Conservation (phyloP, 2,888 invertebrate genomes). For the Pharmacophagus antenor region DNA sequence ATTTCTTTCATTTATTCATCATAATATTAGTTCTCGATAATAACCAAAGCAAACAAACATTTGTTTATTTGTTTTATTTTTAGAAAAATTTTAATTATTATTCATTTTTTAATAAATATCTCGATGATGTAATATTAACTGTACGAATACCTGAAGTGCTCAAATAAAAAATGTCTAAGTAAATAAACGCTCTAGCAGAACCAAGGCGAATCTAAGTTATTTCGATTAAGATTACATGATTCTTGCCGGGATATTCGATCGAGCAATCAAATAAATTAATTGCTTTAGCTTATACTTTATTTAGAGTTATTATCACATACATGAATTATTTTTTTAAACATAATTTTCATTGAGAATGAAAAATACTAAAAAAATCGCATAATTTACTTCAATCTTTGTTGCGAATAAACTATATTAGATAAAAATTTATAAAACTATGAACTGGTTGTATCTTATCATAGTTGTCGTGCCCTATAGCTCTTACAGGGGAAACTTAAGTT, state of each 20-base stretch:
- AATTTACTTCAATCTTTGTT: background rate
- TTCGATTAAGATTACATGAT: slow-evolving; percentile 7
- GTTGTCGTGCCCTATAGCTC: slow-evolving; percentile 33
- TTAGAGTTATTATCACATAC: slow-evolving; percentile 32
- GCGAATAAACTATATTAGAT: background rate
- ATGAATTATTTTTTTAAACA: slow-evolving; percentile 33
- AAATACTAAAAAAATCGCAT: background rate
- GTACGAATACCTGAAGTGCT: slow-evolving; percentile 16
- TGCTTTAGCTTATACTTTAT: slow-evolving; percentile 18
- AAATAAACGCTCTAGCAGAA: background rate
- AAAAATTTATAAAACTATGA: slow-evolving; percentile 8
- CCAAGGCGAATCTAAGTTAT: slow-evolving; percentile 7
- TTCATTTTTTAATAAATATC: too few relatives aligned
- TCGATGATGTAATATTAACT: background rate
- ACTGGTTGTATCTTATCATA: background rate
- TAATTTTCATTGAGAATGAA: background rate
- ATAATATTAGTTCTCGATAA: background rate
- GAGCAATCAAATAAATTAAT: slow-evolving; percentile 30
- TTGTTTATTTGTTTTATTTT: background rate
- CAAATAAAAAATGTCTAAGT: slow-evolving; percentile 9
- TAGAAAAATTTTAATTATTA: too few relatives aligned
- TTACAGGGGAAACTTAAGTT: slow-evolving; percentile 34
- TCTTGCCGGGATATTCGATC: slow-evolving; percentile 26
- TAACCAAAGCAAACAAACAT: background rate
- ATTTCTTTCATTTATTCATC: background rate